Evolutionary conservation across 1,140 invertebrate genomes (phyloP), one percentile per base, ranked within the genome.

Genomic region (Drosophila oshimai): DNA sequence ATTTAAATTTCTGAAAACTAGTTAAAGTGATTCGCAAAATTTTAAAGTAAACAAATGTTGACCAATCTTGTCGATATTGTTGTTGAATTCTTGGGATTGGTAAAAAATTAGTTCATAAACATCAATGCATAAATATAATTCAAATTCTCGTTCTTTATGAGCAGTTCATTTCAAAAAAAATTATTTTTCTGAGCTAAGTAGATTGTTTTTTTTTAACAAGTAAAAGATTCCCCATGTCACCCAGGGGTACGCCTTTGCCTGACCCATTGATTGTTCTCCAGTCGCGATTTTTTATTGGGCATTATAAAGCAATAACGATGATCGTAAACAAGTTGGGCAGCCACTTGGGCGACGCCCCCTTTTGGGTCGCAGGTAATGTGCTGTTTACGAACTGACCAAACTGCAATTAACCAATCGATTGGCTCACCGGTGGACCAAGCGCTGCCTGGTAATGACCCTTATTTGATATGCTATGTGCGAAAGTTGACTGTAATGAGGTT

Each of bases 221-320:
- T n/a, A 2, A n/a, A 15, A 5, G 2, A 20, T 0, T 6, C 37
- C 18, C 49, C 22, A 12, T 22, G n/a, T 37, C 18, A n/a, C n/a
- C n/a, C n/a, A n/a, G n/a, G 3, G 0, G 10, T 6, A 62, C 20
- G 37, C 53, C 58, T 28, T n/a, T 60, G 53, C 0, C 24, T 22
- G 37, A 17, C 36, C 53, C 46, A 45, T 26, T 74, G 62, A 74
- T 74, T 69, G 42, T 55, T 57, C 49, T 46, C 17, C 6, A 39
- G 6, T 39, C 74, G 73, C 67, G 60, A 44, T 47, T 62, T 45
- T 50, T 44, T 54, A 80, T 72, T 41, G 60, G 64, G 29, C 42
- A 78, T 74, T 81, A 89, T 86, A 78, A 89, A 75, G 78, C 76
- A 65, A 76, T 90, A 88, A 83, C 49, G 54, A 33, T 42, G 61